These are phyloP conservation scores for Pimephales promelas DNA, from an alignment of 2,113 vertebrate genomes.

Conservation along the genomic window DNA sequence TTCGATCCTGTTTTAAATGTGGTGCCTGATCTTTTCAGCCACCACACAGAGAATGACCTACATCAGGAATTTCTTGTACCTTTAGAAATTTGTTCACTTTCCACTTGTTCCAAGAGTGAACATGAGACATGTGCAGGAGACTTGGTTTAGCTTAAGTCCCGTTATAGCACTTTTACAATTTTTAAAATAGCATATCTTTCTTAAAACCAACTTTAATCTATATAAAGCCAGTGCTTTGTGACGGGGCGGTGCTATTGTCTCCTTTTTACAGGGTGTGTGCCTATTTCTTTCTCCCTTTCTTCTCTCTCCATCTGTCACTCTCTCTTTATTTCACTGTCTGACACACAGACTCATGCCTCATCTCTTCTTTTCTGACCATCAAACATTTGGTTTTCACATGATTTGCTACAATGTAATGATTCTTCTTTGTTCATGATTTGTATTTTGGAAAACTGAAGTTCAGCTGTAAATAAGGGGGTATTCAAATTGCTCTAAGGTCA, in stretches of 20 bases:
- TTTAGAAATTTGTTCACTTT: not conserved
- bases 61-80: not conserved
- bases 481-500: not conserved
- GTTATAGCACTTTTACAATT: not conserved
- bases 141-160: not conserved
- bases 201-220: not conserved
- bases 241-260: not conserved
- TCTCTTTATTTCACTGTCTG: constrained; percentile 19
- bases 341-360: constrained; percentile 31
- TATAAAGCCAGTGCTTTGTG: not conserved
- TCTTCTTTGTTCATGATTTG: not conserved
- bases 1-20: not conserved
- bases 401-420: constrained; percentile 13
- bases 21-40: not conserved
- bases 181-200: not conserved
- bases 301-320: constrained; percentile 32
- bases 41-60: not conserved
- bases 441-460: not conserved
- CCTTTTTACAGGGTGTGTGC: constrained; percentile 15
- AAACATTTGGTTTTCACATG: constrained; percentile 42
- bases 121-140: not conserved
- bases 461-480: not conserved
- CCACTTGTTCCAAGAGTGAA: not conserved
- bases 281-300: constrained; percentile 6
- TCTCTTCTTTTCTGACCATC: constrained; percentile 45